Base-by-base conservation (phyloP, 2,888 invertebrate genomes). In the Chydorus sphaericus region DNA sequence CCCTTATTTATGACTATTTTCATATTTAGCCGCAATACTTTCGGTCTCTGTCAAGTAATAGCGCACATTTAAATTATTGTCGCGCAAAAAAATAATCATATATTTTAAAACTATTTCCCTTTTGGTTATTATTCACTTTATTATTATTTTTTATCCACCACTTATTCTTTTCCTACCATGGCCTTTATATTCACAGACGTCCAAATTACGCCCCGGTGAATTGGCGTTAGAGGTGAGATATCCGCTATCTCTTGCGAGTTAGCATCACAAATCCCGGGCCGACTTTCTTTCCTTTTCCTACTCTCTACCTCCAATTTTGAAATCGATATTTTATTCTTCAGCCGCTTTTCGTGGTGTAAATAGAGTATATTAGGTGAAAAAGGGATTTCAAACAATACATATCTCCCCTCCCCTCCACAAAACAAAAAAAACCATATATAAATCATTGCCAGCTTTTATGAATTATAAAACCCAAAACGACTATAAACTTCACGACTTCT, bases 151-250 rank as follows among this genome's bases (percentile, higher is more conserved):
- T 39, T 50, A 44, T 51, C 30, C 59, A 54, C 29, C 44, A 55
- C 53, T 55, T 30, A 37, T 58, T 37, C 55, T 20, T 59, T 56
- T 55, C 55, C 44, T 54, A 31, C 49, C 49, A 54, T 44, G 44
- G 11, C 26, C 26, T 44, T 39, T 30, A 23, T 20, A 18, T 30
- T 26, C 44, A 54, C 38, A 53, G 26, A 53, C 57, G 23, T 79
- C 79, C 75, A 80, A 77, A 75, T 81, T 83, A 74, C 82, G 83
- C 72, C 83, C 83, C 70, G 83, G 83, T 74, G 83, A 83, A 76
- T 78, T 83, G 69, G 74, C 77, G 71, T 82, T 82, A 71, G 82
- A 83, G 83, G 83, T 83, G 79, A 79, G 78, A 75, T 76, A 48
- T 28, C 28, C 23, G 44, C 28, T 44, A 23, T 26, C n/a, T 28